Evolutionary conservation across 2,888 invertebrate genomes (phyloP).

Genomic region (Drosophila nigricruria): DNA sequence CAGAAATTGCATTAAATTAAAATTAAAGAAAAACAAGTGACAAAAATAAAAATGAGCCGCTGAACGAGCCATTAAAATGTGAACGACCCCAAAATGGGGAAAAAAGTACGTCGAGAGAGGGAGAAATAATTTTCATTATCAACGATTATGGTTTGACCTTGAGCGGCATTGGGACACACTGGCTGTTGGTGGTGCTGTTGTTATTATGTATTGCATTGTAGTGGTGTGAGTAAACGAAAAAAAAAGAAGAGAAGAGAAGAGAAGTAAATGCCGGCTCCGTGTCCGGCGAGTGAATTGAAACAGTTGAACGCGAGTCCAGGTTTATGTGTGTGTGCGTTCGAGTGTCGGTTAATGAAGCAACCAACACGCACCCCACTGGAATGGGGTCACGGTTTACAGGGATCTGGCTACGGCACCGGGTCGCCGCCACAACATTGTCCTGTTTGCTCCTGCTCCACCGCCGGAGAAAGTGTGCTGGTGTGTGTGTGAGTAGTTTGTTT

Average conservation of each 20-base stretch:
- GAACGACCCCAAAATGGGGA: constrained; percentile 40
- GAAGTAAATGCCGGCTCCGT: constrained; percentile 54
- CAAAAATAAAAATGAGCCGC: constrained; percentile 67
- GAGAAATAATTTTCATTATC: constrained; percentile 83
- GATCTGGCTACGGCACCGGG: constrained; percentile 19
- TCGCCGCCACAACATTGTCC: constrained; percentile 47
- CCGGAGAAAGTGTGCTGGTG: constrained; percentile 11
- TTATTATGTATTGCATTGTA: constrained; percentile 69
- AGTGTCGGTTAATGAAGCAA: constrained; percentile 71
- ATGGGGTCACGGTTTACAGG: constrained; percentile 64
- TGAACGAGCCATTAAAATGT: constrained; percentile 57
- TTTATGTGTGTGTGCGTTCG: constrained; percentile 35
- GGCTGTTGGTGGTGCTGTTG: constrained; percentile 40
- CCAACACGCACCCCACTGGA: constrained; percentile 76
- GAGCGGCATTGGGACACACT: constrained; percentile 75
- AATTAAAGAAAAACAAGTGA: constrained; percentile 75
- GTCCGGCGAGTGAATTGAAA: constrained; percentile 53
- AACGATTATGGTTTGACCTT: constrained; percentile 84
- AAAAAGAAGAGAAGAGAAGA: constrained; percentile 58
- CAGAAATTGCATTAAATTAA: constrained; percentile 66
- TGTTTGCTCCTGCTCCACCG: constrained; percentile 19
- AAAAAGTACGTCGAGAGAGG: constrained; percentile 2
- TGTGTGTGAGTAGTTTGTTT: constrained; percentile 49
- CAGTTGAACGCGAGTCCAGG: constrained; percentile 27
- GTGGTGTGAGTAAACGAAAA: constrained; percentile 70